These are phyloP conservation scores for Glaucomys volans DNA, from an alignment of 2,113 vertebrate species.

Conservation along the genomic window DNA sequence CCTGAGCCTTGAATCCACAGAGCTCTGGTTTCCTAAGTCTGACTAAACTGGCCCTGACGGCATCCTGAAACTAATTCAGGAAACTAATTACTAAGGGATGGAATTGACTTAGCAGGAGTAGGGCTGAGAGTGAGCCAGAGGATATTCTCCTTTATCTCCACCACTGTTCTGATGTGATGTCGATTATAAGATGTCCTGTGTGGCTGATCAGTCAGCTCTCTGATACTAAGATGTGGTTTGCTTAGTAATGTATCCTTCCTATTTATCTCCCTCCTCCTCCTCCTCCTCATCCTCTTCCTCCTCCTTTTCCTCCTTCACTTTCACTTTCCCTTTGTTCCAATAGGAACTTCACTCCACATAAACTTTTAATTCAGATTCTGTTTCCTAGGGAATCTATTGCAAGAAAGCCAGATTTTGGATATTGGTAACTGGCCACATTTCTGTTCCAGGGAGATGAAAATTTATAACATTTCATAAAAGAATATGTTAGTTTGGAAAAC, in stretches of 20 bases:
- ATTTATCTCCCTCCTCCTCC: neutral
- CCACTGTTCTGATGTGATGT: neutral
- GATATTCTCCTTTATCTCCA: neutral
- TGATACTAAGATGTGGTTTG: neutral
- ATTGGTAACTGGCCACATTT: neutral
- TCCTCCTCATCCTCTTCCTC: too few relatives aligned
- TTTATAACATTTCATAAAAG: neutral
- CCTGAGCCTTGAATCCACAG: neutral
- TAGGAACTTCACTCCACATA: neutral
- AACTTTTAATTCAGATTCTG: neutral
- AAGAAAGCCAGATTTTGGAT: slow-evolving; percentile 16
- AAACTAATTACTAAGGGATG: neutral
- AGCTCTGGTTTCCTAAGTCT: neutral
- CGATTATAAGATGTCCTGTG: rapidly evolving
- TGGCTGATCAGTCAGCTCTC: neutral
- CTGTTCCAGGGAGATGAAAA: neutral
- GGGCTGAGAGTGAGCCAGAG: neutral
- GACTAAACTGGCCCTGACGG: rapidly evolving
- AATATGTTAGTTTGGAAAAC: neutral
- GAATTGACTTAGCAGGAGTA: neutral
- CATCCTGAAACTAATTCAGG: neutral
- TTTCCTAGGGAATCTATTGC: neutral
- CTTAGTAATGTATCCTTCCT: neutral
- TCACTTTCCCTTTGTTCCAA: neutral
- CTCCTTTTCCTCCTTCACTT: neutral